Conservation (phyloP, 2,888 invertebrate species). For the Ornithoptera alexandrae region DNA sequence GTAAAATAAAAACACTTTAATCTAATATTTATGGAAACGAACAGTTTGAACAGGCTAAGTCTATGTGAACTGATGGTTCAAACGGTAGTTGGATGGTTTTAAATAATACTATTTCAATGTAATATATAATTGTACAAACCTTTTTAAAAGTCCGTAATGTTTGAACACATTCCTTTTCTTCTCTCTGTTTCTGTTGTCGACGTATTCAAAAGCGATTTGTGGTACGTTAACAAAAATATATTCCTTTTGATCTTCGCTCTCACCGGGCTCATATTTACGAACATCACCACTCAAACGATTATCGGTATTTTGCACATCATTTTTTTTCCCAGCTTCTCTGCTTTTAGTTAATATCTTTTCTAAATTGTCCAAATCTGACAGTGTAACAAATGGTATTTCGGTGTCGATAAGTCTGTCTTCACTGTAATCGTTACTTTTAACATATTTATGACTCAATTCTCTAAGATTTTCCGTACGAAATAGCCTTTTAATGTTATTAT, state of each 20-base stretch:
- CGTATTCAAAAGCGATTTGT: slow-evolving; percentile 13
- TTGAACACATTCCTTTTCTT: slow-evolving; percentile 6
- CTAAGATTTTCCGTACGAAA: background rate
- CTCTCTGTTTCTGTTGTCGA: slow-evolving; percentile 5
- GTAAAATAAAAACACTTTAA: too few relatives aligned
- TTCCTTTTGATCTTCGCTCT: slow-evolving; percentile 34
- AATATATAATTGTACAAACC: slow-evolving; percentile 3
- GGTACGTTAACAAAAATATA: slow-evolving; percentile 40
- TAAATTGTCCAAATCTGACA: background rate
- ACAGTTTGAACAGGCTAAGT: too few relatives aligned
- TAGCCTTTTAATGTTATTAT: background rate
- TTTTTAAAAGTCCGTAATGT: slow-evolving; percentile 18
- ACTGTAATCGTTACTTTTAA: slow-evolving; percentile 8
- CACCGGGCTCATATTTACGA: slow-evolving; percentile 6
- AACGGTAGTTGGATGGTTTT: too few relatives aligned
- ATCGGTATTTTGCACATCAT: background rate
- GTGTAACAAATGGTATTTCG: slow-evolving; percentile 1
- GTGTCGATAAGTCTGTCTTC: slow-evolving; percentile 15
- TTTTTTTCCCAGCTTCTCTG: background rate
- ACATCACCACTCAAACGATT: background rate
- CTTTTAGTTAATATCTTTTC: slow-evolving; percentile 8
- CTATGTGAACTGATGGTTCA: too few relatives aligned
- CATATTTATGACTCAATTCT: slow-evolving; percentile 3
- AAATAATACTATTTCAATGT: background rate
- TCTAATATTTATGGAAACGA: too few relatives aligned